phyloP scores from a whole-genome alignment of 2,113 vertebrate genomes.

The Sialia sialis region DNA sequence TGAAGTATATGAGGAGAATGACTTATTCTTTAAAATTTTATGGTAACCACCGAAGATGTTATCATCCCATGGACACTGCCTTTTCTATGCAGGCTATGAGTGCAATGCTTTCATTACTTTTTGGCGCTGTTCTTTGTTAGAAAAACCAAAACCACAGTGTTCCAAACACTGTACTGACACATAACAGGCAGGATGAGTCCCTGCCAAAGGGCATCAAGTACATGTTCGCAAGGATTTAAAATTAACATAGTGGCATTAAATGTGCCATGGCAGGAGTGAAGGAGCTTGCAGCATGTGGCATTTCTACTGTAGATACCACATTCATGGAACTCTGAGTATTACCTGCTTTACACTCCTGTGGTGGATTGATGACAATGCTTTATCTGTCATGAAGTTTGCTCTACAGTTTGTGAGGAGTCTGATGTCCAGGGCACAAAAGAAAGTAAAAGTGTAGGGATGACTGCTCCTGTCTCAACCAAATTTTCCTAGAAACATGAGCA shows the following conservation, averaged over 20 bases:
- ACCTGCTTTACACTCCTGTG: neutral
- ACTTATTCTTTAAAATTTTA: constrained; percentile 17
- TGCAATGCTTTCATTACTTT: neutral
- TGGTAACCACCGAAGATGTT: constrained; percentile 9
- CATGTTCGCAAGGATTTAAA: neutral
- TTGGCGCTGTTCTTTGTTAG: neutral
- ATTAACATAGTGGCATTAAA: neutral
- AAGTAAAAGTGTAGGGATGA: neutral
- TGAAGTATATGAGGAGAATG: neutral
- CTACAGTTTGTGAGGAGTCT: neutral
- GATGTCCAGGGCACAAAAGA: neutral
- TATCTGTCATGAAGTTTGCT: neutral
- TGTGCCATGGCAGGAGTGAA: neutral
- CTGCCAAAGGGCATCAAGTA: neutral
- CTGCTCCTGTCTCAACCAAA: neutral
- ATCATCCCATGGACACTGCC: neutral
- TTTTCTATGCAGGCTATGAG: neutral
- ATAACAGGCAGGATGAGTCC: neutral
- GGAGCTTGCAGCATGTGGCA: neutral
- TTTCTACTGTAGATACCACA: neutral
- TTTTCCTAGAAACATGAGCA: neutral
- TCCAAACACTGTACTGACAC: neutral
- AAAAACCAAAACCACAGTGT: constrained; percentile 9
- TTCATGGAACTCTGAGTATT: neutral
- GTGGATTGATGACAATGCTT: neutral